Evolutionary conservation across 2,888 invertebrate genomes (phyloP).

Genomic region (Meghimatium bilineatum): DNA sequence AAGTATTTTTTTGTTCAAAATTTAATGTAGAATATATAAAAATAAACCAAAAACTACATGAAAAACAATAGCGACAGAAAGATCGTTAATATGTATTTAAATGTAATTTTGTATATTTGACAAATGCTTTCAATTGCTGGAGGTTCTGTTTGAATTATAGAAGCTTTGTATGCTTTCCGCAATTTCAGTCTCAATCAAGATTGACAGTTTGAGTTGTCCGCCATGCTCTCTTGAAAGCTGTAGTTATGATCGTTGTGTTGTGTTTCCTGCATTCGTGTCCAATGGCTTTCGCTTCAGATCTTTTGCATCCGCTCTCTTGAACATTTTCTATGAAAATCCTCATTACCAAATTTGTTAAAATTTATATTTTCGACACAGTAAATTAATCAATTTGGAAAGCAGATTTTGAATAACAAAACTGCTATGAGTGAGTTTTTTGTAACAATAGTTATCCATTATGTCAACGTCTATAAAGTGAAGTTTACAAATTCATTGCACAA

Average conservation of each 20-base stretch:
- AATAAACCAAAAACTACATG: too few species aligned
- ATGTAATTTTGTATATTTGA: neutral
- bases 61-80: too few species aligned
- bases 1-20: too few species aligned
- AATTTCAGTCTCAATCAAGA: slow-evolving; percentile 4
- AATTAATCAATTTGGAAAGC: neutral
- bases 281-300: neutral
- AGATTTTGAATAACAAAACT: neutral
- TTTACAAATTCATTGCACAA: neutral
- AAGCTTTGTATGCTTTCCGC: neutral
- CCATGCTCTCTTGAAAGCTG: slow-evolving; percentile 28
- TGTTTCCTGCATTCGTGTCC: neutral
- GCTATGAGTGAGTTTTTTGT: neutral
- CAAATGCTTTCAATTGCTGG: neutral
- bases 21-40: too few species aligned
- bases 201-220: slow-evolving; percentile 26
- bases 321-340: neutral
- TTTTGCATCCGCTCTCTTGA: neutral
- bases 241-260: neutral
- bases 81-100: neutral
- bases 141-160: slow-evolving; percentile 15
- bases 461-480: too few species aligned
- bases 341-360: neutral
- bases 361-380: neutral
- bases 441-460: too few species aligned